Evolutionary conservation across 2,888 invertebrate species (phyloP), one percentile per base, ranked within the genome.

Genomic region (Tenthredo scrophulariae): DNA sequence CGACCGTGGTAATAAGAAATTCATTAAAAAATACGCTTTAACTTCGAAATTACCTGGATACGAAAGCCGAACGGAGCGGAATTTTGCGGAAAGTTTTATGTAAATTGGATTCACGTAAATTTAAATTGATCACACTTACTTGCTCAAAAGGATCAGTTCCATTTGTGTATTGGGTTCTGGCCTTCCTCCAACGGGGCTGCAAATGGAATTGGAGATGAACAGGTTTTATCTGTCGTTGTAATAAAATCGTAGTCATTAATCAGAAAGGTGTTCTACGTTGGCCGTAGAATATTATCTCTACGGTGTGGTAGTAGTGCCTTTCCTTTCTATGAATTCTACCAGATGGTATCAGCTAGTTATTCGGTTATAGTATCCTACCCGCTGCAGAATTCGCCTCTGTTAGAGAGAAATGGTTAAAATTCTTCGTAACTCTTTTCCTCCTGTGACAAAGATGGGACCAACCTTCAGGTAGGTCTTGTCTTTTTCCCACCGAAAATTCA

Each of bases 161-260:
- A 37, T 80, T 40, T 62, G 62, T 58, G 33, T 40, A 50, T 80
- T 22, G 62, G 80, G 40, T 26, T 67, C 65, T 83, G 83, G 67
- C 83, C 33, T 70, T 65, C 67, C 33, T 83, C 83, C 83, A 83
- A 70, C 43, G 54, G n/a, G 65, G 22, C 83, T 67, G 46, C n/a
- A n/a, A n/a, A 46, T 43, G 83, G 83, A 83, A 83, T 83, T 83
- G 67, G 70, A 67, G 83, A 43, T 46, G 83, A 83, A 83, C 83
- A 70, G 83, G 83, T 83, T 83, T 70, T 83, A 65, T 70, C 67
- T 70, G 83, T 67, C 83, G 83, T 70, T 67, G 46, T 83, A 80
- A 67, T 83, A 70, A 83, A 83, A 83, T 70, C 83, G 65, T 83
- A 46, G 46, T 83, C 70, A 83, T 83, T 83, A 83, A 83, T 83